A percentile compares a stretch with the other conserved stretches of the same genome.
Evolutionary conservation across 1,140 invertebrate species (phyloP).

Genomic region (Spodoptera frugiperda): DNA sequence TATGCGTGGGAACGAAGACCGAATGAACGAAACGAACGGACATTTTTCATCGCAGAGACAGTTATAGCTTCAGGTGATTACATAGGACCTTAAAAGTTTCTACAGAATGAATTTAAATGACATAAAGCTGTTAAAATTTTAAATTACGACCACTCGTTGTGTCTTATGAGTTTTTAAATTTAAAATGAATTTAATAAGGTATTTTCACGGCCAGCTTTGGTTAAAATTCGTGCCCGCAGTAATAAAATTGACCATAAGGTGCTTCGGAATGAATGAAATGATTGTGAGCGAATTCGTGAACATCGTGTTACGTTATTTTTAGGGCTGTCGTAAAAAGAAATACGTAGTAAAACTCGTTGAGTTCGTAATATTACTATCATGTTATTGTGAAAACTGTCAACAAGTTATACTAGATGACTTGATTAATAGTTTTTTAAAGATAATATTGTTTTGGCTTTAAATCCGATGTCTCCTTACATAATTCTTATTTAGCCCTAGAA

Average conservation of each 20-base stretch:
- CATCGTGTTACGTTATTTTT: not conserved
- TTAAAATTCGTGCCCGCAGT: not conserved
- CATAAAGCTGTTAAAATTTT: slow-evolving; percentile 40
- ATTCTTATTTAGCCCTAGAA: too few species aligned
- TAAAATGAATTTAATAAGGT: slow-evolving; percentile 30
- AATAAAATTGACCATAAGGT: slow-evolving; percentile 18
- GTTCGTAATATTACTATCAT: not conserved
- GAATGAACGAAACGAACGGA: slow-evolving; percentile 26
- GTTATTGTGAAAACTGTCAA: slow-evolving; percentile 4
- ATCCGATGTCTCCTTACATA: too few species aligned
- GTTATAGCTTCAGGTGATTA: slow-evolving; percentile 47
- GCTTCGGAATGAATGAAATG: slow-evolving; percentile 1
- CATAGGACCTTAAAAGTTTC: slow-evolving; percentile 38
- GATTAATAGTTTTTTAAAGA: too few species aligned
- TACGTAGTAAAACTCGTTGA: not conserved
- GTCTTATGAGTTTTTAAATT: slow-evolving; percentile 6
- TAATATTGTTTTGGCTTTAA: too few species aligned
- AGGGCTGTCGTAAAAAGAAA: not conserved
- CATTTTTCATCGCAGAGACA: slow-evolving; percentile 41
- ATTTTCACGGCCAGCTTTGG: slow-evolving; percentile 18
- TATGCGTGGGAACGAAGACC: slow-evolving; percentile 49
- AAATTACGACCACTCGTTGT: slow-evolving; percentile 30
- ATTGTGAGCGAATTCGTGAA: slow-evolving; percentile 14
- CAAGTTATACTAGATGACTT: not conserved
- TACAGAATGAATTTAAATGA: slow-evolving; percentile 42